Percentiles rank a stretch among this genome's conserved stretches.
These are phyloP conservation scores for Physella acuta DNA, from an alignment of 1,140 invertebrate genomes.

Conservation along the genomic window DNA sequence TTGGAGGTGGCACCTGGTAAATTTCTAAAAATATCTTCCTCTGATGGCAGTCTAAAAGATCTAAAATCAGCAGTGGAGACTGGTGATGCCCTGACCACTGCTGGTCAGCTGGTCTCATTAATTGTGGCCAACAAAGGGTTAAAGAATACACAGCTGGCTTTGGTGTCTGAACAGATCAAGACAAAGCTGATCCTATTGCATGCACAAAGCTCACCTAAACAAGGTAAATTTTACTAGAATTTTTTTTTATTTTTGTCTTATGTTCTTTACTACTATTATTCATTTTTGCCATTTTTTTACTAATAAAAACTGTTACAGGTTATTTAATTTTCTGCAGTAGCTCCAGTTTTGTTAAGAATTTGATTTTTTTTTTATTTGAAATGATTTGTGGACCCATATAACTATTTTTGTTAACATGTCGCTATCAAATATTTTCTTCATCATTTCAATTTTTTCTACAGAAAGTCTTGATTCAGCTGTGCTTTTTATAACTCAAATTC, in stretches of 20 bases:
- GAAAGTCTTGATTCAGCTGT: conserved; percentile 34
- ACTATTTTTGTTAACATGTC: no score
- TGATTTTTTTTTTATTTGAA: no score
- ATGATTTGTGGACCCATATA: no score
- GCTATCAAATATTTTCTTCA: no score
- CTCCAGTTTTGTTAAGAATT: no score
- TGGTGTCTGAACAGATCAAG: conserved; percentile 51
- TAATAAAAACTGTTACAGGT: no score
- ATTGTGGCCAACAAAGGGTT: conserved; percentile 47
- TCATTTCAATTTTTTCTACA: no score
- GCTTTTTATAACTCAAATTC: conserved; percentile 44
- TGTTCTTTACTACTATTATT: no score
- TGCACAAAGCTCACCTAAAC: conserved; percentile 14
- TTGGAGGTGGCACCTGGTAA: conserved; percentile 48
- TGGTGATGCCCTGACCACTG: conserved; percentile 29
- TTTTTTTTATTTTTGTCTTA: no score
- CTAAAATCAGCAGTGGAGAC: conserved; percentile 33
- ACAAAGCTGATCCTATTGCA: conserved; percentile 40
- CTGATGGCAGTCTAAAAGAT: conserved; percentile 40
- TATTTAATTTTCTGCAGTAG: no score
- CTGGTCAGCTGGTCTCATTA: conserved; percentile 53
- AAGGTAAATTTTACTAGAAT: conserved; percentile 4
- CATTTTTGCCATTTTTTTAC: no score
- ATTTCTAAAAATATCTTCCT: conserved; percentile 45
- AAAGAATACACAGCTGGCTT: conserved; percentile 41